Percentiles rank a stretch among this genome's conserved stretches.
Evolutionary conservation across 2,888 invertebrate genomes (phyloP).

Genomic region (Ormyrus nitidulus): DNA sequence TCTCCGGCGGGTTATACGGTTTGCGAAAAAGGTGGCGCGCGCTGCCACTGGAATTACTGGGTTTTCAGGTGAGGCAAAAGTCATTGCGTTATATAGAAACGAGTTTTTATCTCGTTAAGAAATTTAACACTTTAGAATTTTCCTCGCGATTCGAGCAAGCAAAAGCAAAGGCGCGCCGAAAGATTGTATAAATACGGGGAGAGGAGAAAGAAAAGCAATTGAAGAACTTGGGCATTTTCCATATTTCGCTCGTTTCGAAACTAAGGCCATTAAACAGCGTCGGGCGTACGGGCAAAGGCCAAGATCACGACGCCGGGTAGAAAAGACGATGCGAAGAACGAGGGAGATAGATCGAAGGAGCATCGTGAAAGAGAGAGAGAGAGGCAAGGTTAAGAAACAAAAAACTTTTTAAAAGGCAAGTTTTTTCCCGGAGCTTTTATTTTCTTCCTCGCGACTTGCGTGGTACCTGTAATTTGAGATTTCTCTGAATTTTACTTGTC

Average conservation of each 20-base stretch:
- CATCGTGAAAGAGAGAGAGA: conserved; percentile 12
- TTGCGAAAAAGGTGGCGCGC: too few relatives aligned
- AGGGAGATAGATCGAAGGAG: neutral
- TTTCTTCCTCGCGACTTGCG: conserved; percentile 53
- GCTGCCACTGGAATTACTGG: too few relatives aligned
- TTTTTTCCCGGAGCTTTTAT: conserved; percentile 61
- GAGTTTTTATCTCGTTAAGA: too few relatives aligned
- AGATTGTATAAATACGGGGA: conserved; percentile 35
- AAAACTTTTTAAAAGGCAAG: conserved; percentile 68
- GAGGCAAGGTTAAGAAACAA: conserved; percentile 37
- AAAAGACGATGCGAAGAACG: neutral
- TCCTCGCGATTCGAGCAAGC: too few relatives aligned
- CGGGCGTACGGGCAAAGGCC: neutral
- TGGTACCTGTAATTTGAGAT: conserved; percentile 61
- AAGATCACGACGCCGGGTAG: too few relatives aligned
- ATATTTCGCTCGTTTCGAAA: conserved; percentile 50
- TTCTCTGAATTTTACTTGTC: conserved; percentile 57
- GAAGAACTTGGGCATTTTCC: conserved; percentile 48
- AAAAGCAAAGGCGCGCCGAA: neutral
- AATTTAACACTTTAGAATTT: too few relatives aligned
- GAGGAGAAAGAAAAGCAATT: conserved; percentile 31
- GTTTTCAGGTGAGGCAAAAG: too few relatives aligned
- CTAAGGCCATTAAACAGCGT: conserved; percentile 61
- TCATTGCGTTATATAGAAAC: too few relatives aligned
- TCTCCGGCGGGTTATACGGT: too few relatives aligned